Conservation (phyloP, 2,113 vertebrate species). For the Ascaphus truei region DNA sequence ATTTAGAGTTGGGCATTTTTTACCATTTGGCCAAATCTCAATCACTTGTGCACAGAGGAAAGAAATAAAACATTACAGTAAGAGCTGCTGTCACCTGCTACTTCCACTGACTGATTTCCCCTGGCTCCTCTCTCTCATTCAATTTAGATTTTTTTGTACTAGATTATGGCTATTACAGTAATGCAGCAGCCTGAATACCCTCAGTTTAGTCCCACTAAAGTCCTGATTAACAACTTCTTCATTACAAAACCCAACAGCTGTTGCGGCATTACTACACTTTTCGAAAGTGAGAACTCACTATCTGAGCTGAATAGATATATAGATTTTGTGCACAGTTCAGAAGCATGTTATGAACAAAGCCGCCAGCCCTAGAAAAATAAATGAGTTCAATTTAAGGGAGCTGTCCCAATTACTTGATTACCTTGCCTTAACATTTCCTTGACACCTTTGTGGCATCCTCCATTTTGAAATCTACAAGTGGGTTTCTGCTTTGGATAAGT, state of each 20-base stretch:
- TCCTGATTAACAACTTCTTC: conserved; percentile 16
- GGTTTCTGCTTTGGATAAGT: no score
- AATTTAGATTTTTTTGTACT: conserved; percentile 6
- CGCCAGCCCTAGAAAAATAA: no score
- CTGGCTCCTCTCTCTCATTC: conserved; percentile 6
- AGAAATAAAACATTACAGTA: conserved; percentile 25
- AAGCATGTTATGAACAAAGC: neutral
- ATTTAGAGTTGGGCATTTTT: neutral
- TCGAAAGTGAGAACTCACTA: neutral
- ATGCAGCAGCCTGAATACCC: conserved; percentile 16
- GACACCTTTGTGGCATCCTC: no score
- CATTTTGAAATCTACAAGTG: no score
- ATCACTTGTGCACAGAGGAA: conserved; percentile 3
- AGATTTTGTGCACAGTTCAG: conserved; percentile 1
- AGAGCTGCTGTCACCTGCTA: conserved; percentile 22
- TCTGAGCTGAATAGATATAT: neutral
- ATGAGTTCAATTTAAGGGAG: no score
- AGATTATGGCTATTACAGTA: conserved; percentile 30
- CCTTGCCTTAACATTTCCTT: no score
- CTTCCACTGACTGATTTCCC: conserved; percentile 26
- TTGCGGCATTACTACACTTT: neutral
- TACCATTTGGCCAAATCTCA: conserved; percentile 10
- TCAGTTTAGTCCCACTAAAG: conserved; percentile 23
- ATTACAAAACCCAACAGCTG: conserved; percentile 16
- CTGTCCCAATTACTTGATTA: no score